A percentile compares a stretch with the other conserved stretches of the same genome.
phyloP scores from a whole-genome alignment of 2,797 vertebrate genomes.

The Fistularia commersonii region DNA sequence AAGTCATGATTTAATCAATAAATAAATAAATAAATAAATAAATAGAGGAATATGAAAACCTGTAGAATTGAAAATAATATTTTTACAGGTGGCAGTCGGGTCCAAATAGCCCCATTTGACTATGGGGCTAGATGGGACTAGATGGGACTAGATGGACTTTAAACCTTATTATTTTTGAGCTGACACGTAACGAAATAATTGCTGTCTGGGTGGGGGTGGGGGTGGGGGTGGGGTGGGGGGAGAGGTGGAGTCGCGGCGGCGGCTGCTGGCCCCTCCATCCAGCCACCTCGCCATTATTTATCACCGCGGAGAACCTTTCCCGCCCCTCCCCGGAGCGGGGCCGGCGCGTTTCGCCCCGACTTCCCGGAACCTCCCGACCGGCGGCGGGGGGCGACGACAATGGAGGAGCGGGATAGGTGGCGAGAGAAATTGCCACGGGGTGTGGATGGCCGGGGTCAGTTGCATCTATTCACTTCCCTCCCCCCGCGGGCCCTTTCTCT shows the following conservation, averaged over 20 bases:
- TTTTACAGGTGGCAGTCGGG: slow-evolving; percentile 33
- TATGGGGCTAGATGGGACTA: too few relatives aligned
- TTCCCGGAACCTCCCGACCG: slow-evolving; percentile 26
- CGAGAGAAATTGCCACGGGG: slow-evolving; percentile 28
- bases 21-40: slow-evolving; percentile 38
- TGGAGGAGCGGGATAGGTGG: slow-evolving; percentile 29
- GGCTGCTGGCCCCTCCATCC: slow-evolving; percentile 48
- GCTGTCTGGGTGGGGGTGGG: slow-evolving; percentile 46
- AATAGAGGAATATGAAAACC: slow-evolving; percentile 25
- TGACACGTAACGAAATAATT: slow-evolving; percentile 64
- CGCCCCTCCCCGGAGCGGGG: slow-evolving; percentile 9
- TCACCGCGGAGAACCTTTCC: slow-evolving; percentile 34
- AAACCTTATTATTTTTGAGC: slow-evolving; percentile 50
- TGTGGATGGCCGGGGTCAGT: slow-evolving; percentile 52
- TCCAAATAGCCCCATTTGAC: slow-evolving; percentile 39
- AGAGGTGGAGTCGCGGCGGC: slow-evolving; percentile 30
- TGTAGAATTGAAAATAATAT: slow-evolving; percentile 18
- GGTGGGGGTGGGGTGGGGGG: slow-evolving; percentile 17
- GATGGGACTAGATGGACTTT: too few relatives aligned
- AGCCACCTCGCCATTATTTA: slow-evolving; percentile 47
- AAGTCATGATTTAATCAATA: too few relatives aligned
- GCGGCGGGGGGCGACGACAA: slow-evolving; percentile 24
- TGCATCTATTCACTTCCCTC: slow-evolving; percentile 57
- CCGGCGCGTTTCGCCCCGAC: slow-evolving; percentile 16
- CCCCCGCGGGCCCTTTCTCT: slow-evolving; percentile 55